phyloP scores from a whole-genome alignment of 2,113 vertebrate species.

The Amazona vittata region DNA sequence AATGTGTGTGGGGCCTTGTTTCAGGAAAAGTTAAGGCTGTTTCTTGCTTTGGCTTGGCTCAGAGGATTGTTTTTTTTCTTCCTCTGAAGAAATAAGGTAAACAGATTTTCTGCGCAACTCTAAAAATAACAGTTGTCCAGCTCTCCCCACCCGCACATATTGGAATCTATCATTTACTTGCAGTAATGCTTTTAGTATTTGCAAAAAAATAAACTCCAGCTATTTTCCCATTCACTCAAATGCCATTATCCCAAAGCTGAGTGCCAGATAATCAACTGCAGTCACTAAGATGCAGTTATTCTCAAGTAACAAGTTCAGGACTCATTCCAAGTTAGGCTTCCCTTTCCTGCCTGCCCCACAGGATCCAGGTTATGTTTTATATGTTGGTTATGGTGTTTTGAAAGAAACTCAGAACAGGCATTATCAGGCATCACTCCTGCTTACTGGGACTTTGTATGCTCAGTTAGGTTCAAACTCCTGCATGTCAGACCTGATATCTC shows the following conservation, averaged over 20 bases:
- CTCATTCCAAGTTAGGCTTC: not conserved
- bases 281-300: not conserved
- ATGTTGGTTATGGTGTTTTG: not conserved
- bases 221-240: not conserved
- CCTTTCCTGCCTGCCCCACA: not conserved
- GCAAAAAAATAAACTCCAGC: not conserved
- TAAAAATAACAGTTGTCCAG: not conserved
- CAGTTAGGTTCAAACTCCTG: not conserved
- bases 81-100: not conserved
- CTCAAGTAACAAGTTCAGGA: not conserved
- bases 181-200: not conserved
- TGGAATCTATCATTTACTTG: not conserved
- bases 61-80: fast-evolving
- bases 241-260: fast-evolving
- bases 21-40: not conserved
- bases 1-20: not conserved
- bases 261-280: not conserved
- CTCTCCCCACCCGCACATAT: fast-evolving
- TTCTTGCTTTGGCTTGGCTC: not conserved
- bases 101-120: not conserved
- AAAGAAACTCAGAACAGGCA: not conserved
- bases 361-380: not conserved
- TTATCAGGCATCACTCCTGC: not conserved
- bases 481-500: not conserved
- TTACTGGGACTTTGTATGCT: not conserved